Percentiles rank a stretch among this genome's conserved stretches.
Conservation (phyloP, 2,888 invertebrate genomes). For the Noctua pronuba region DNA sequence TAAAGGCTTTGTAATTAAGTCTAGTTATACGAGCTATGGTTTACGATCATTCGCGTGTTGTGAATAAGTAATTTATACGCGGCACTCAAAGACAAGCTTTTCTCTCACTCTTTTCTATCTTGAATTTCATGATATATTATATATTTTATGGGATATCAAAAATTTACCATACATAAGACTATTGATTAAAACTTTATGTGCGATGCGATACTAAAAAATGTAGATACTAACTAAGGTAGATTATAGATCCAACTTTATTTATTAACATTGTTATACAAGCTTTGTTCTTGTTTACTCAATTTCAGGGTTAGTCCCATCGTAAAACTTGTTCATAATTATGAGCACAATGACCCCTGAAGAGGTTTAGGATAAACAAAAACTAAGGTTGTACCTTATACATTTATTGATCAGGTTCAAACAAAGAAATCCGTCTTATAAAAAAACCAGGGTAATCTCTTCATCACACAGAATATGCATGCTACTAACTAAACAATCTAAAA, state of each 20-base stretch:
- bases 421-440: neutral
- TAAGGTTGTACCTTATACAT: neutral
- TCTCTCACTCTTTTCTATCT: neutral
- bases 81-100: slow-evolving; percentile 14
- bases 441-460: neutral
- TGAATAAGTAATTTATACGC: slow-evolving; percentile 23
- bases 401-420: neutral
- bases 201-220: neutral
- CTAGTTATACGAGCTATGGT: slow-evolving; percentile 25
- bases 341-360: neutral
- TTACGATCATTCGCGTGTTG: slow-evolving; percentile 30
- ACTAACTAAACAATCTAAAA: slow-evolving; percentile 28
- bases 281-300: neutral
- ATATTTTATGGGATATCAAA: neutral
- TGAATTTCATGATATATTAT: neutral
- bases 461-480: neutral
- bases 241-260: neutral
- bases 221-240: neutral
- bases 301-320: neutral
- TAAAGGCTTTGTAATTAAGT: slow-evolving; percentile 33
- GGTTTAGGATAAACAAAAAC: neutral
- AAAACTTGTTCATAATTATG: neutral
- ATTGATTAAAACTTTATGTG: neutral
- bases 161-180: neutral
- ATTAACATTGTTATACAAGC: neutral